A percentile compares a stretch with the other conserved stretches of the same genome.
Evolutionary conservation across 2,797 vertebrate genomes (phyloP).

Genomic region (Schizopygopsis malacanthus): DNA sequence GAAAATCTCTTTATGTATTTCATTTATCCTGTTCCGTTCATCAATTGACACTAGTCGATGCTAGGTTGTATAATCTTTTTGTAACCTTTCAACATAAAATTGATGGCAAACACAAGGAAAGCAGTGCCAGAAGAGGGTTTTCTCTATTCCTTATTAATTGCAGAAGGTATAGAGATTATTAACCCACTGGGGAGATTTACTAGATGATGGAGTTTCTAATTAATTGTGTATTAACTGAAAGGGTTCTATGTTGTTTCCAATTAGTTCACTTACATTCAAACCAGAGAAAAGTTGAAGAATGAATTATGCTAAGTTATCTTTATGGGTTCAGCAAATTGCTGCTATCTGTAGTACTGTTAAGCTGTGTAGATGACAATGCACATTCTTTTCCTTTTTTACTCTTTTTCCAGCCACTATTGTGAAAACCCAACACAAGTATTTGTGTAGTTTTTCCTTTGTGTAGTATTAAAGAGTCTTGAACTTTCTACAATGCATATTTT

Average conservation of each 20-base stretch:
- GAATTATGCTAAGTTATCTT: background rate
- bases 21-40: background rate
- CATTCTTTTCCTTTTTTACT: background rate
- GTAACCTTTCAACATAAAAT: slow-evolving; percentile 12
- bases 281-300: background rate
- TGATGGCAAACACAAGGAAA: background rate
- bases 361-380: slow-evolving; percentile 5
- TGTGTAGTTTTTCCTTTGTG: slow-evolving; percentile 30
- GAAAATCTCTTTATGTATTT: background rate
- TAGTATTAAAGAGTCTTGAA: background rate
- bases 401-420: background rate
- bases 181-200: background rate
- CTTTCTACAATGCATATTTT: slow-evolving; percentile 9
- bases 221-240: slow-evolving; percentile 17
- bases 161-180: background rate
- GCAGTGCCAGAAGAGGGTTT: background rate
- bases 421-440: slow-evolving; percentile 11
- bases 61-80: slow-evolving; percentile 26
- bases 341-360: background rate
- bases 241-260: background rate
- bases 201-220: background rate
- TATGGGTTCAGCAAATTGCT: slow-evolving; percentile 13
- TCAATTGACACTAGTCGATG: slow-evolving; percentile 11
- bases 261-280: background rate
- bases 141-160: background rate